Base-by-base conservation (phyloP, 2,888 invertebrate genomes). In the Dasypolia templi region DNA sequence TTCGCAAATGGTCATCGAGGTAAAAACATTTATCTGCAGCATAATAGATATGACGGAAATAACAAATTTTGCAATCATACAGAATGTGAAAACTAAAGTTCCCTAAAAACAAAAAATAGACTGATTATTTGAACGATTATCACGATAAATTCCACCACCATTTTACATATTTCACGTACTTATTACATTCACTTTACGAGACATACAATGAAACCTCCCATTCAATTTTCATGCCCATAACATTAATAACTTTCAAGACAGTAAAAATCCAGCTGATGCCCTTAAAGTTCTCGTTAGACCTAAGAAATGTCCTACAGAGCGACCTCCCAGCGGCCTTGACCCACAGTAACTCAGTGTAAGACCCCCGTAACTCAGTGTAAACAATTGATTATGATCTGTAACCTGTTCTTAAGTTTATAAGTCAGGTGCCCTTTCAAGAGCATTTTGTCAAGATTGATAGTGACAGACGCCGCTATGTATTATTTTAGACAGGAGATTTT, bases 311-410 rank as follows among this genome's bases (percentile, higher is more conserved):
- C 71, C 64, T 70, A 72, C 72, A 68, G 66, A 55, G n/a, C 72
- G 87, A 87, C 87, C 87, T 84, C 75, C 49, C n/a, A 29, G 35
- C n/a, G 64, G 56, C 86, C 89, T 86, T 88, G 86, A 86, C 86
- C 84, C 73, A 82, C 70, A 84, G 87, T 78, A 29, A 79, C 67
- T 75, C 65, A 63, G 66, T 78, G 89, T 88, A 86, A 89, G 83
- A 86, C 84, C 83, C 72, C 67, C 83, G 86, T 77, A 35, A 79
- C 67, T 72, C 67, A 66, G 67, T 79, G 89, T 88, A 86, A 89
- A 89, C 90, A 90, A 89, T 88, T 88, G 88, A 86, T 87, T 87
- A 79, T 81, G 55, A 89, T 88, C 89, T 81, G 74, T 69, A 87
- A 88, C 88, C 83, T 82, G 89, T 83, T 86, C 78, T 84, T 79